These are phyloP conservation scores for Microchrysa polita DNA, from an alignment of 2,888 invertebrate genomes.

Conservation along the genomic window DNA sequence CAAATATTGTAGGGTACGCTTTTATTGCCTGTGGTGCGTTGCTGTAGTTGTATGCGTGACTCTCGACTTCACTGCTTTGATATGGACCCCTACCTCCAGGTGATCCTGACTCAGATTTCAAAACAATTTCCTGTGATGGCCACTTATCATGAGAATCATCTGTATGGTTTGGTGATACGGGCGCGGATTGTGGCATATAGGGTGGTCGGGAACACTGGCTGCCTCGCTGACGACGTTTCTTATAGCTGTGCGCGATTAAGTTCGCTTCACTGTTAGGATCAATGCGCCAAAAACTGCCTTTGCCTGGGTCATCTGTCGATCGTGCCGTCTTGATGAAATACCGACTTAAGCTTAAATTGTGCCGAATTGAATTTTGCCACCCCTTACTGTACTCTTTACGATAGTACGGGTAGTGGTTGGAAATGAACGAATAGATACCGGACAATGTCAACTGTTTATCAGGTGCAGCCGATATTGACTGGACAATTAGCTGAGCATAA, in stretches of 20 bases:
- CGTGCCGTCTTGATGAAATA: slow-evolving; percentile 86
- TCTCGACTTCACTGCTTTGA: slow-evolving; percentile 53
- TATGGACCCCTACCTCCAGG: slow-evolving; percentile 71
- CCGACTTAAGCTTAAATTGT: slow-evolving; percentile 92
- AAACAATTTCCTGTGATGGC: slow-evolving; percentile 78
- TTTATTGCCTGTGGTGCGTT: too few relatives aligned
- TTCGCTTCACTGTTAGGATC: slow-evolving; percentile 96
- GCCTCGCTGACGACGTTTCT: slow-evolving; percentile 90
- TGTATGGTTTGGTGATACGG: slow-evolving; percentile 89
- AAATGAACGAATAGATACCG: slow-evolving; percentile 98
- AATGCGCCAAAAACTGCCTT: slow-evolving; percentile 98
- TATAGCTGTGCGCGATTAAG: slow-evolving; percentile 95
- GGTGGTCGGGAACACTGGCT: slow-evolving; percentile 91
- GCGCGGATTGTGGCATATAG: slow-evolving; percentile 87
- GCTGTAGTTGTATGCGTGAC: slow-evolving; percentile 52
- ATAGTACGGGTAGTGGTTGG: slow-evolving; percentile 98
- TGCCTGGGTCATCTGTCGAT: slow-evolving; percentile 98
- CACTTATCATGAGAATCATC: slow-evolving; percentile 87
- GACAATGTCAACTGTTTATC: slow-evolving; percentile 97
- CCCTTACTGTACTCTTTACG: slow-evolving; percentile 95
- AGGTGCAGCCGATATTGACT: slow-evolving; percentile 92
- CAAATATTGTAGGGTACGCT: too few relatives aligned
- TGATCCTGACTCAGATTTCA: slow-evolving; percentile 73
- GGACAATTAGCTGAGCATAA: slow-evolving; percentile 98
- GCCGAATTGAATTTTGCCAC: slow-evolving; percentile 98